phyloP scores from a whole-genome alignment of 2,888 invertebrate species.

The Slavum lentiscoides region DNA sequence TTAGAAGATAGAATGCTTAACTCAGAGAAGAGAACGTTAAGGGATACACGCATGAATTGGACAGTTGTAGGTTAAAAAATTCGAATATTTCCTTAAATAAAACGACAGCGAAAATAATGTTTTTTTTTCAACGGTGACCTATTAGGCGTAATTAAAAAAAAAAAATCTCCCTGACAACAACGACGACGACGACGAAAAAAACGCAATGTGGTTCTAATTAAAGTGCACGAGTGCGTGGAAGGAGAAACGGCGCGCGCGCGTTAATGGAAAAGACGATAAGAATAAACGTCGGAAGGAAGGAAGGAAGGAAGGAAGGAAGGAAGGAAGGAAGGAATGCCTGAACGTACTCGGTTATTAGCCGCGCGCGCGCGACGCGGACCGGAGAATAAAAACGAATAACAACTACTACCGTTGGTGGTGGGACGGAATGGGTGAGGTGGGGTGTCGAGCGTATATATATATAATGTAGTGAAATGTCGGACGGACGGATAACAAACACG shows the following conservation, averaged over 20 bases:
- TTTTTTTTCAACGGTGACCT: background rate
- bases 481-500: constrained; percentile 43
- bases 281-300: constrained; percentile 55
- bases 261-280: constrained; percentile 55
- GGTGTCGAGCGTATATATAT: background rate
- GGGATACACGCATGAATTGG: no score
- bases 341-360: constrained; percentile 48
- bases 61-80: no score
- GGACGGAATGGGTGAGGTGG: background rate
- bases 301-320: constrained; percentile 53
- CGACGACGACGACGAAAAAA: background rate
- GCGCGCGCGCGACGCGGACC: constrained; percentile 30
- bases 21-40: no score
- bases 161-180: background rate
- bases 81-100: no score
- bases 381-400: background rate
- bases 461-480: constrained; percentile 36
- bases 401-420: background rate
- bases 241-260: constrained; percentile 49
- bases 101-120: no score
- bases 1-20: no score
- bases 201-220: constrained; percentile 39
- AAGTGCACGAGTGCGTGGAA: constrained; percentile 27
- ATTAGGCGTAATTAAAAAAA: background rate
- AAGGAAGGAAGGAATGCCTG: constrained; percentile 53